A percentile compares a stretch with the other conserved stretches of the same genome.
Evolutionary conservation across 92 coral and sea anemone genomes (phyloP).

Genomic region (Pocillopora grandis): DNA sequence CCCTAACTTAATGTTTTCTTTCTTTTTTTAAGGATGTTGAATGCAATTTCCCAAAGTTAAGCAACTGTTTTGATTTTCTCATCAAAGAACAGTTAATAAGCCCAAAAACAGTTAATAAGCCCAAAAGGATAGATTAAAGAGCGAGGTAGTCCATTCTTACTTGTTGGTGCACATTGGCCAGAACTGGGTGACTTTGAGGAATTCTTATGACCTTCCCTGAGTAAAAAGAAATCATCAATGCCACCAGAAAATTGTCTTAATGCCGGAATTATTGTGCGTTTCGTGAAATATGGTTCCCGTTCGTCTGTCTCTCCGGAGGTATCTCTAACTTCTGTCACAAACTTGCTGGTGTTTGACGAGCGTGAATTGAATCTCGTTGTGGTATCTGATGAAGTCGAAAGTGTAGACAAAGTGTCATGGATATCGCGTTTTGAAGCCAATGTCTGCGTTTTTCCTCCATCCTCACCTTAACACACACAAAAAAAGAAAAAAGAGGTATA

Average conservation of each 20-base stretch:
- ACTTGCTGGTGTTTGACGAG: background rate
- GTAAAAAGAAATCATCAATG: slow-evolving; percentile 28
- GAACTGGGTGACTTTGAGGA: background rate
- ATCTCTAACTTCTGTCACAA: background rate
- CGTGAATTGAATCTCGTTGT: background rate
- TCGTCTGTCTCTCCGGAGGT: background rate
- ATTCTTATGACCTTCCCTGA: slow-evolving; percentile 18
- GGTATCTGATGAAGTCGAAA: background rate
- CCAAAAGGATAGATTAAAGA: too few relatives aligned
- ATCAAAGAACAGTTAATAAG: too few relatives aligned
- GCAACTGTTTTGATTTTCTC: too few relatives aligned
- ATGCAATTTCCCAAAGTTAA: too few relatives aligned
- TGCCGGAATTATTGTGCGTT: background rate
- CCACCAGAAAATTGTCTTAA: background rate
- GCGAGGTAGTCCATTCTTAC: slow-evolving; percentile 10
- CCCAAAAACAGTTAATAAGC: too few relatives aligned
- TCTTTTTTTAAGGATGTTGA: too few relatives aligned
- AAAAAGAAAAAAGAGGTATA: background rate
- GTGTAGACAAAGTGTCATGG: background rate
- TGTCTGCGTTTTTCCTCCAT: background rate
- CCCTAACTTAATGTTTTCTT: too few relatives aligned
- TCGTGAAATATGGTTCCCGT: background rate
- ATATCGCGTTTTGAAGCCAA: background rate
- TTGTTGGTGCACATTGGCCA: background rate
- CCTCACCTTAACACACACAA: background rate